Evolutionary conservation across 92 coral and sea anemone species (phyloP).

Genomic region (Phymanthus crucifer): DNA sequence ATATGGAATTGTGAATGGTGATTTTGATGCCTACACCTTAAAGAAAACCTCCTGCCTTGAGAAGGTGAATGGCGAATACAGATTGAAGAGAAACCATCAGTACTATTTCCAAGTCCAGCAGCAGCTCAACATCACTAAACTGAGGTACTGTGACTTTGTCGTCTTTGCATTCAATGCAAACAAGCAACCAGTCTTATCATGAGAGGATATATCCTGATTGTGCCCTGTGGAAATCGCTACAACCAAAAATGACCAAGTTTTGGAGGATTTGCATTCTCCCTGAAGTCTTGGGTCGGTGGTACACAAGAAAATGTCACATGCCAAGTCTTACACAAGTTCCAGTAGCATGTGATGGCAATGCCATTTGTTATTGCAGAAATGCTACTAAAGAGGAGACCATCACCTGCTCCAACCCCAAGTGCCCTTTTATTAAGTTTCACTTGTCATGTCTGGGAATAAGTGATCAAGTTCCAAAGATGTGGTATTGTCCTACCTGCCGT

Average conservation of each 20-base stretch:
- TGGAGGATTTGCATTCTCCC: conserved; percentile 66
- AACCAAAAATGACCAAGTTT: conserved; percentile 54
- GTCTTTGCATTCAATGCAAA: conserved; percentile 39
- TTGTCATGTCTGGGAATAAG: conserved; percentile 39
- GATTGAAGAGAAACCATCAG: conserved; percentile 27
- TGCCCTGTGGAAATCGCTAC: conserved; percentile 27
- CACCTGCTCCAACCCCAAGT: conserved; percentile 53
- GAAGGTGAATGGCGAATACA: conserved; percentile 21
- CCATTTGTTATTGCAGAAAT: conserved; percentile 46
- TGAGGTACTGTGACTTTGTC: conserved; percentile 61
- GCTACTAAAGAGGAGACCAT: conserved; percentile 33
- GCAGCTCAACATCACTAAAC: conserved; percentile 44
- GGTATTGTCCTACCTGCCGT: conserved; percentile 44
- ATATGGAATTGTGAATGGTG: conserved; percentile 9
- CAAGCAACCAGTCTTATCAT: conserved; percentile 17
- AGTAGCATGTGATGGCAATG: conserved; percentile 4
- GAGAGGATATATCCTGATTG: conserved; percentile 52
- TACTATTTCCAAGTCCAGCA: conserved; percentile 59
- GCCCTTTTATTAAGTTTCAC: conserved; percentile 50
- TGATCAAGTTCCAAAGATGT: conserved; percentile 27
- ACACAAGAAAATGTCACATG: conserved; percentile 46
- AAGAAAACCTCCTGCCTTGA: conserved; percentile 39
- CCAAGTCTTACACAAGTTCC: conserved; percentile 11
- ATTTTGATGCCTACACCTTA: not conserved
- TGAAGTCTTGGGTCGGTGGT: conserved; percentile 65